A percentile compares a stretch with the other conserved stretches of the same genome.
These are phyloP conservation scores for Oryzias sinensis DNA, from an alignment of 2,797 vertebrate genomes.

Conservation along the genomic window DNA sequence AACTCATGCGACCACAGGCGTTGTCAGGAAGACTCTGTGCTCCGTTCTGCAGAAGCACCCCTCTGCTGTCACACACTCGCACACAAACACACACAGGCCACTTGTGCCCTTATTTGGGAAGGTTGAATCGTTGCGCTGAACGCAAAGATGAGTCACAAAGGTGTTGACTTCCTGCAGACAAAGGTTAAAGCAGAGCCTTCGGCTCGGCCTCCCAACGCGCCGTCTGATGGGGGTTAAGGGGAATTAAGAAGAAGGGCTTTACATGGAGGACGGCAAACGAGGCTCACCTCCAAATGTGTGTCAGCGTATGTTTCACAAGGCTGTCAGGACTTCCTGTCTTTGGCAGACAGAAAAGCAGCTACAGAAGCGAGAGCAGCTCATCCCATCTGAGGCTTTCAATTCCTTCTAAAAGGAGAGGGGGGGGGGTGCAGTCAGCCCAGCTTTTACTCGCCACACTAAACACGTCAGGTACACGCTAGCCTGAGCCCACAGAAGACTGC, in stretches of 20 bases:
- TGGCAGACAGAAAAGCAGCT: constrained; percentile 22
- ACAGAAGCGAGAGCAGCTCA: constrained; percentile 47
- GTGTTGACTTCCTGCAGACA: constrained; percentile 1
- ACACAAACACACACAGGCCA: constrained; percentile 19
- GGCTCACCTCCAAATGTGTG: constrained; percentile 19
- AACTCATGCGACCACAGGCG: constrained; percentile 55
- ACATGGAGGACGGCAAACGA: constrained; percentile 24
- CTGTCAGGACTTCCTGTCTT: constrained; percentile 64
- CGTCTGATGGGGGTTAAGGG: constrained; percentile 13
- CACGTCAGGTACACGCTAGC: too few relatives aligned
- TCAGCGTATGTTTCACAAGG: constrained; percentile 51
- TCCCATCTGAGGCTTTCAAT: constrained; percentile 36
- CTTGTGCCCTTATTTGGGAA: constrained; percentile 81
- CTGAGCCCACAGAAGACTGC: too few relatives aligned
- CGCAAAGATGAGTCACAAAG: constrained; percentile 24
- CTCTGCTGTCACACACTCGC: constrained; percentile 10
- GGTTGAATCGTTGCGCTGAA: constrained; percentile 32
- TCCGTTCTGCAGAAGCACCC: constrained; percentile 30
- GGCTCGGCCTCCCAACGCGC: not conserved
- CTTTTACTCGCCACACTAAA: too few relatives aligned
- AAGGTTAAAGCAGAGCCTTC: not conserved
- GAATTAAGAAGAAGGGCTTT: constrained; percentile 26
- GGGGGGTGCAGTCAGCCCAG: not conserved
- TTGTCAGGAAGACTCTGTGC: constrained; percentile 45
- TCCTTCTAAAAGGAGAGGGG: constrained; percentile 20